Evolutionary conservation across 23 tunicate genomes (phyloP), one percentile per base, ranked within the genome.

Genomic region (Styela plicata): DNA sequence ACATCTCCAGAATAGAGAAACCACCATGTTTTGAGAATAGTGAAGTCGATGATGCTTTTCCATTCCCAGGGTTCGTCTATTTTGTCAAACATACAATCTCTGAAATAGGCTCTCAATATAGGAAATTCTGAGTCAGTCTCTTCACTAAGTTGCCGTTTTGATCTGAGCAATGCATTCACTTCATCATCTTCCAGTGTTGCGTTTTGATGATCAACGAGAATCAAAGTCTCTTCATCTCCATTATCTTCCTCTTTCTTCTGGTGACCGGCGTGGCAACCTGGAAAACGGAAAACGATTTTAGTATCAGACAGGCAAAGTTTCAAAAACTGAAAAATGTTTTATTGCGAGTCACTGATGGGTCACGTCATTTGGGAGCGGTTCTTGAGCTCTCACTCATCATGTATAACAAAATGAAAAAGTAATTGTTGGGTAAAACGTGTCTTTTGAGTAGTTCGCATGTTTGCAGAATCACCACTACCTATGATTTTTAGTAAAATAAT

Each of bases 41-140:
- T 65, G 18, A 79, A 79, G 44, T 86, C 89, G 1, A 86, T 83
- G n/a, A 86, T 84, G 61, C 89, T 86, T 23, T 69, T 69, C 89
- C 89, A 86, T 52, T 69, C 84, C 89, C 89, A 86, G 23, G 79
- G 44, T 26, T 68, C 84, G 2, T 75, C 83, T 31, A 86, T 79
- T 70, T 71, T 76, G 53, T 76, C 81, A 29, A 44, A 53, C 32
- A 76, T 36, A 53, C 81, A 76, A 76, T 76, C 81, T 22, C 81
- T 24, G 81, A 76, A 76, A n/a, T 76, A 76, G 17, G 31, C 31
- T 53, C 81, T 24, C 65, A 76, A 57, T 76, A 76, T 53, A 24
- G 66, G 1, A 24, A 44, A 76, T 21, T 52, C 81, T 21, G 5
- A 5, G 32, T 44, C 81, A 76, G 17, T 36, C 13, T 76, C 63